A percentile compares a stretch with the other conserved stretches of the same genome.
Evolutionary conservation across 2,113 vertebrate genomes (phyloP).

Genomic region (Myrmecophaga tridactyla): DNA sequence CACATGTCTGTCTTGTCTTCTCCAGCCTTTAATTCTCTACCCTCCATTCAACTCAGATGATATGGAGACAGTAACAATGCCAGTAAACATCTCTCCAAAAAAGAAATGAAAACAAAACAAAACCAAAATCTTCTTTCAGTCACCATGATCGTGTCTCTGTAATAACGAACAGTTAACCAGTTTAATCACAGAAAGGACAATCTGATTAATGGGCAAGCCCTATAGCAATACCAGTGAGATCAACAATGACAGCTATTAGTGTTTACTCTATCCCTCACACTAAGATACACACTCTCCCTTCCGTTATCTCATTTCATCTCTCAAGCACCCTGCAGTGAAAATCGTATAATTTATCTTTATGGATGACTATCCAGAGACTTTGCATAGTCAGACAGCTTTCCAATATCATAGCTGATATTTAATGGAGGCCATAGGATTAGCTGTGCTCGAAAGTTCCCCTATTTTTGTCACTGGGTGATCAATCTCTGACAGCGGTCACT

Average conservation of each 20-base stretch:
- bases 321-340: not conserved
- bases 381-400: not conserved
- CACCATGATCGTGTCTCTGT: not conserved
- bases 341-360: not conserved
- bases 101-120: not conserved
- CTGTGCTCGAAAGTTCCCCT: not conserved
- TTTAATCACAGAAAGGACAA: not conserved
- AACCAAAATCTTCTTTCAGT: not conserved
- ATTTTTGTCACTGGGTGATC: not conserved
- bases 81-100: not conserved
- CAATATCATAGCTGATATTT: not conserved
- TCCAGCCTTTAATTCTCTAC: not conserved
- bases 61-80: not conserved
- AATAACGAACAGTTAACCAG: not conserved
- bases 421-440: not conserved
- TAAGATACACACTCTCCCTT: not conserved
- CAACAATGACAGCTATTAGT: not conserved
- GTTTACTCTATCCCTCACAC: not conserved
- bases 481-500: not conserved
- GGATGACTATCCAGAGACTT: not conserved
- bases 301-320: not conserved
- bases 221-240: accelerated
- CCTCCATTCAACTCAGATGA: not conserved
- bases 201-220: not conserved
- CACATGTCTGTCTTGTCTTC: not conserved